Base-by-base conservation (phyloP, 2,113 vertebrate genomes). In the Rattus rattus region DNA sequence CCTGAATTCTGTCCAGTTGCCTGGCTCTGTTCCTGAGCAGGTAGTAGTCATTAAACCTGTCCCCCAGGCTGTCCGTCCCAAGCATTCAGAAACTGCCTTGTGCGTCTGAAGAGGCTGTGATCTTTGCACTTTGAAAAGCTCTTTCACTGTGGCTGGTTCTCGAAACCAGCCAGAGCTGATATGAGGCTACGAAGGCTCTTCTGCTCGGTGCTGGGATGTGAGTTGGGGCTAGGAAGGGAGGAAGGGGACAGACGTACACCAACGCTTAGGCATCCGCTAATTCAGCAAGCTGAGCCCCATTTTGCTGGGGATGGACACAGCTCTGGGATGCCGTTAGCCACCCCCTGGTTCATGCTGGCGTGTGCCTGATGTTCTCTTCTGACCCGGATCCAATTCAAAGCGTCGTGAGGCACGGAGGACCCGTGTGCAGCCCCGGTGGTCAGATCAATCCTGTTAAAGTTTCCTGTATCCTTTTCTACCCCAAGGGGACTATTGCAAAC, bases 111-210 rank as follows among this genome's bases (percentile, higher is more conserved):
- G 59, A 77, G 70, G 80, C 92, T 79, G 47, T 56, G 8, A 65
- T 90, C 95, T 93, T 85, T 63, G 70, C 91, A 67, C 65, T 56
- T 91, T 69, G n/a, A 90, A 89, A 92, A 76, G 72, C 81, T 9
- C 54, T 63, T 95, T 5, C 28, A 36, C 49, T 77, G 92, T 63
- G 75, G 85, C 84, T 30, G 12, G 17, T 88, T 93, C 69, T 93
- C 95, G 76, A 94, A 93, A 88, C 93, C 88, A 90, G 1, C 49
- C 77, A 47, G 5, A 43, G 13, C 54, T 3, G 14, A 75, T 12
- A 56, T 30, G 30, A 91, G 59, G 30, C 39, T 86, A 20, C 54
- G 0, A 12, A 61, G 75, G 28, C 1, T 36, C 59, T 73, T 89
- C 3, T 3, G 28, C 28, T 54, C 20, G 26, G 11, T 12, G 65